Evolutionary conservation across 2,113 vertebrate genomes (phyloP), one percentile per base, ranked within the genome.

Genomic region (Saguinus imperator): DNA sequence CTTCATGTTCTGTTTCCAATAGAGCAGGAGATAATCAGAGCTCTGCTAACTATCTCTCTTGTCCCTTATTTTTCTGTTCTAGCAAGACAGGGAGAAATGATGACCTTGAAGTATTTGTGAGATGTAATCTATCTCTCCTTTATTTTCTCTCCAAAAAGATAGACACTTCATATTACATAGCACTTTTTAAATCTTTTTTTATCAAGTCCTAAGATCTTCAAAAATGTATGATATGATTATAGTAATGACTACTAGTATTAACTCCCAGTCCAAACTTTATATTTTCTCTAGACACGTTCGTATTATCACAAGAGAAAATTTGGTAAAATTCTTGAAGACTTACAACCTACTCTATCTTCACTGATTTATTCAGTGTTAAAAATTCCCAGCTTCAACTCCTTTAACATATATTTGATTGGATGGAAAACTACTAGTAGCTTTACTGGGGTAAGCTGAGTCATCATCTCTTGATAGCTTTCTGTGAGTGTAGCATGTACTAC

Each of bases 381-480:
- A 96, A 89, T 94, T 90, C 16, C 8, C 6, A 37, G 3, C 72
- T 88, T 84, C 83, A 73, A 40, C 8, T 76, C 43, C 2, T 70
- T 68, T 80, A 58, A 70, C 18, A 35, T 92, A 9, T 21, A 79
- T 77, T 81, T 45, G 73, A 20, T 27, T 92, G 37, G 45, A 84
- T 37, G 50, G 43, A 92, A 92, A 94, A 6, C 50, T 75, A 87
- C 80, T 27, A 52, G 52, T 52, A 52, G 52, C 52, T 52, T 17
- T 52, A 52, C 52, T 52, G 52, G 52, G 52, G 52, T 52, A 52
- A 52, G 83, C 94, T 68, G 70, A 87, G 52, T 61, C 10, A 3
- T 90, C 80, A 88, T 88, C 64, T 96, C 66, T 94, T 79, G 86
- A 89, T 87, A 84, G 72, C 80, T 94, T 80, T 77, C 76, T 96